Base-by-base conservation (phyloP, 1,140 invertebrate genomes). In the Drosophila saltans region DNA sequence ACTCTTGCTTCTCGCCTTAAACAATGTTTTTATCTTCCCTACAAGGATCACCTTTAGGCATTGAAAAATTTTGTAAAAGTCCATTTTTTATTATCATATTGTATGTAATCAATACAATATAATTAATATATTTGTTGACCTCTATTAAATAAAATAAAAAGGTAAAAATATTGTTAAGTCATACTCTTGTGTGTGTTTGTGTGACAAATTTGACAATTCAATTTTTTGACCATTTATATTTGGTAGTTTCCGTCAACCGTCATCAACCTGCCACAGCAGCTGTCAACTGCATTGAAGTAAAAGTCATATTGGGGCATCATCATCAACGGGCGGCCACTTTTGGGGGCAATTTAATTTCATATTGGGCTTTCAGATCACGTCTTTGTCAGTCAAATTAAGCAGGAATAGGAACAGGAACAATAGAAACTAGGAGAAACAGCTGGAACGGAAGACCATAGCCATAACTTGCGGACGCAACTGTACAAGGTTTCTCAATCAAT, bases 201-300 rank as follows among this genome's bases (percentile, higher is more conserved):
- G 73, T 76, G 76, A 79, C 77, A 77, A 79, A 79, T 79, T 78
- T 77, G 69, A 36, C 65, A 79, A 79, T 77, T 79, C 77, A 62
- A 61, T 60, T 64, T 26, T 59, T 26, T 59, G 57, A 63, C 71
- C 69, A 75, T 40, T 28, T 33, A 11, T 21, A 66, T 39, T 9
- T 41, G 39, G n/a, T 41, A 60, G 39, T 39, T 26, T n/a, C 30
- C 33, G 45, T 24, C 24, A 26, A 52, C 21, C 45, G 45, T 52
- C 45, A 52, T 52, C 45, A 52, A 52, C 55, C 36, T 30, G 48
- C 58, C 24, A 48, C 6, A 26, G 68, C 61, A 71, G 56, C 68
- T 69, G 70, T 52, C 66, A 63, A 39, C 68, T 63, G 72, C 72
- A 65, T 63, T 48, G 21, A 62, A 45, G 39, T 40, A 24, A 60